phyloP scores from a whole-genome alignment of 37 sponge, comb jelly and placozoan genomes.

The Halisarca cf. caerulea region DNA sequence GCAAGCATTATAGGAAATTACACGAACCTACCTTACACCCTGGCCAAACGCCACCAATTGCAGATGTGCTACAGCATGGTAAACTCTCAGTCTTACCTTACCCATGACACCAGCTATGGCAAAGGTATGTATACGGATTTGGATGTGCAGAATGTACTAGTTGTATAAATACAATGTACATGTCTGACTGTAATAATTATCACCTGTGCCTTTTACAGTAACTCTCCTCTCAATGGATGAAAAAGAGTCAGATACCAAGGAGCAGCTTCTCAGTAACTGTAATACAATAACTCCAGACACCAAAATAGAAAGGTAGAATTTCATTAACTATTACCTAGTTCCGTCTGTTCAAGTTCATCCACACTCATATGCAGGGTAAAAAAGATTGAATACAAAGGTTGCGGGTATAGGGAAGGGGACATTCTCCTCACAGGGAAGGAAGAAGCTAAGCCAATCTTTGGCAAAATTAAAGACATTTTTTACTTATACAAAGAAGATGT shows the following conservation, averaged over 20 bases:
- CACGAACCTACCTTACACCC: neutral
- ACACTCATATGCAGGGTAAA: neutral
- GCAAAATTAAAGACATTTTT: neutral
- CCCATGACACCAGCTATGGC: neutral
- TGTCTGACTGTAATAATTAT: neutral
- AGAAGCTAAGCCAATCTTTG: neutral
- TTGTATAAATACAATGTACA: neutral
- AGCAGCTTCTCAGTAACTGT: neutral
- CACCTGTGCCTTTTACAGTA: neutral
- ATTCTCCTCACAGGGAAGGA: neutral
- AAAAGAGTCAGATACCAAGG: neutral
- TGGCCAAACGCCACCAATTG: slow-evolving; percentile 8
- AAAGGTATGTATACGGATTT: neutral
- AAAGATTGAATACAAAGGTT: neutral
- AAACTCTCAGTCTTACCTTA: neutral
- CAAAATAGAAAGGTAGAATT: neutral
- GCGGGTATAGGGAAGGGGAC: neutral
- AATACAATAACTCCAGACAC: neutral
- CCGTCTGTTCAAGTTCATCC: no score
- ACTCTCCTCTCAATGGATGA: neutral
- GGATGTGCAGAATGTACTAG: neutral
- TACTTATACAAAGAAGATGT: neutral
- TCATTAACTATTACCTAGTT: neutral
- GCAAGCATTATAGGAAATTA: slow-evolving; percentile 3
- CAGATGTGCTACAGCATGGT: slow-evolving; percentile 2